These are phyloP conservation scores for Carcinoscorpius rotundicauda DNA, from an alignment of 1,140 invertebrate genomes.

Conservation along the genomic window DNA sequence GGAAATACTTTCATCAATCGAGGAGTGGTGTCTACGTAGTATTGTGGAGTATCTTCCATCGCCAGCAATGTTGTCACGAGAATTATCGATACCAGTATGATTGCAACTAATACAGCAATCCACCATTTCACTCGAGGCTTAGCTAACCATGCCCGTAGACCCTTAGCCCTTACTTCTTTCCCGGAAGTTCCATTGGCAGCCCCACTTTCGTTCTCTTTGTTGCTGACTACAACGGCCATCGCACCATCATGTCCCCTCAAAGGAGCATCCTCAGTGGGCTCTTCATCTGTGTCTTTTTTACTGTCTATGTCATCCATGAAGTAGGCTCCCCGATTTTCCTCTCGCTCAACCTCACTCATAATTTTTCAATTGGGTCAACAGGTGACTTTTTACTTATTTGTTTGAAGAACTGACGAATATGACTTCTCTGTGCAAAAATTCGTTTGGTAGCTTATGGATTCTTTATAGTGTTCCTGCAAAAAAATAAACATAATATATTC, in stretches of 20 bases:
- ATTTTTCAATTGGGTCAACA: too few relatives aligned
- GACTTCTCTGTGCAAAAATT: too few relatives aligned
- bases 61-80: constrained; percentile 16
- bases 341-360: too few relatives aligned
- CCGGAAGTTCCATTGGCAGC: neutral
- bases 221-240: constrained; percentile 2
- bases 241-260: constrained; percentile 7
- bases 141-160: constrained; percentile 16
- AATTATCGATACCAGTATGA: constrained; percentile 13
- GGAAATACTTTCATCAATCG: constrained; percentile 17
- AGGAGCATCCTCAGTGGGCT: constrained; percentile 16
- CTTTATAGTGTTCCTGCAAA: too few relatives aligned
- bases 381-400: too few relatives aligned
- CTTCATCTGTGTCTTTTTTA: constrained; percentile 13
- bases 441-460: too few relatives aligned
- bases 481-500: too few relatives aligned
- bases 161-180: constrained; percentile 15
- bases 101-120: constrained; percentile 16
- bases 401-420: too few relatives aligned
- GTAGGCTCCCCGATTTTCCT: neutral
- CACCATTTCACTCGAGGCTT: constrained; percentile 21
- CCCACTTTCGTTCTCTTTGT: constrained; percentile 10
- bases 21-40: constrained; percentile 12
- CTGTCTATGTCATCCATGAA: constrained; percentile 5
- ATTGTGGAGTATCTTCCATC: constrained; percentile 13